A percentile compares a stretch with the other conserved stretches of the same genome.
Conservation (phyloP, 2,113 vertebrate species). For the Gallinago undulata region DNA sequence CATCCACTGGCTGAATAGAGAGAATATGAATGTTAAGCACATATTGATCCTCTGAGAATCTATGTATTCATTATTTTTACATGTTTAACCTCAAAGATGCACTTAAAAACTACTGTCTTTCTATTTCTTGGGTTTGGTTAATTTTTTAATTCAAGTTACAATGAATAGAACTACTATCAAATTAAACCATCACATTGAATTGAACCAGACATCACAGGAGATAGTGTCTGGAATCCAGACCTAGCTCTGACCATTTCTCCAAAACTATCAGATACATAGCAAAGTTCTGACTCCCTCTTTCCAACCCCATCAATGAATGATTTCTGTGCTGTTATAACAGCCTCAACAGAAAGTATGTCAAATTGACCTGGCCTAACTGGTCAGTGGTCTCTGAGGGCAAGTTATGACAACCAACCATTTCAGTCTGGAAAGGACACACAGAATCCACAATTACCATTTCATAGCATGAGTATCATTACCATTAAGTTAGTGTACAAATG, state of each 20-base stretch:
- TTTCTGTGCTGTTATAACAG: background rate
- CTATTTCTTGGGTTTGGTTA: background rate
- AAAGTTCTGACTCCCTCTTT: background rate
- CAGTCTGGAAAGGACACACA: background rate
- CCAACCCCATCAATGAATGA: background rate
- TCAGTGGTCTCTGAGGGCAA: background rate
- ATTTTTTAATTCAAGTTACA: background rate
- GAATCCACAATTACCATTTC: background rate
- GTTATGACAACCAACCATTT: background rate
- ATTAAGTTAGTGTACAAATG: background rate
- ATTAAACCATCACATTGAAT: background rate
- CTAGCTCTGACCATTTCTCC: background rate
- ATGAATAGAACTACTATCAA: background rate
- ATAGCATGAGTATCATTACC: background rate
- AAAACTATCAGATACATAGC: background rate
- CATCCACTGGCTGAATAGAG: background rate
- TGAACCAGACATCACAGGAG: background rate
- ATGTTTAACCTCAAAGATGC: background rate
- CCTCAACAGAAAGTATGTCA: background rate
- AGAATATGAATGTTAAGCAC: background rate
- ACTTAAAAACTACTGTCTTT: background rate
- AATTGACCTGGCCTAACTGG: background rate
- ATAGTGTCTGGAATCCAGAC: background rate
- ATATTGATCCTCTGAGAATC: background rate
- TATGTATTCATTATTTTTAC: background rate